These are phyloP conservation scores for Synergus laeviventris DNA, from an alignment of 2,888 invertebrate species.

Conservation along the genomic window DNA sequence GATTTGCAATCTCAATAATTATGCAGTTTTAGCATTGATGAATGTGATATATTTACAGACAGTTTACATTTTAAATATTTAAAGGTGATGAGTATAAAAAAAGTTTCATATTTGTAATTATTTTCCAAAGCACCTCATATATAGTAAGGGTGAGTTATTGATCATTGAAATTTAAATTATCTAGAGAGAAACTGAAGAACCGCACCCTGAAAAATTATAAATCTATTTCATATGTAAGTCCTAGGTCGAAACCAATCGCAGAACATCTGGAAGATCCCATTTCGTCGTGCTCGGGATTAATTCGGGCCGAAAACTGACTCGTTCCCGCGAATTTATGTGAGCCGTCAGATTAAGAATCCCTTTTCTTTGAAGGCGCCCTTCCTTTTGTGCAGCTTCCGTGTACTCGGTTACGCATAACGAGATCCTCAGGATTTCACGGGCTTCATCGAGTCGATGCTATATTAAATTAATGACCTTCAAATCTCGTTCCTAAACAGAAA, in stretches of 20 bases:
- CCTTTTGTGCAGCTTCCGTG: conserved; percentile 64
- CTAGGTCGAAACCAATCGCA: conserved; percentile 41
- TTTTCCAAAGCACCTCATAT: no score
- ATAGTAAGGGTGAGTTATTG: no score
- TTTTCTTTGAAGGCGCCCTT: conserved; percentile 54
- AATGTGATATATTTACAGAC: no score
- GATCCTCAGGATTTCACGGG: conserved; percentile 67
- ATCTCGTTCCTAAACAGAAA: conserved; percentile 6
- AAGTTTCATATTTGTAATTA: background rate
- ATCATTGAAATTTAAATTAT: background rate
- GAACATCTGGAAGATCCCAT: conserved; percentile 71
- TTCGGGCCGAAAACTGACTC: conserved; percentile 70
- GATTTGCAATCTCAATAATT: no score
- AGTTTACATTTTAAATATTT: no score
- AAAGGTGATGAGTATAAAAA: background rate
- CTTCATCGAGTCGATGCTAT: conserved; percentile 29
- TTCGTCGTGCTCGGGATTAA: conserved; percentile 68
- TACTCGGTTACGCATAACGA: conserved; percentile 72
- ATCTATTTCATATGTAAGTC: conserved; percentile 40
- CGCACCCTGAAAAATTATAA: conserved; percentile 10
- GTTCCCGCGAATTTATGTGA: conserved; percentile 74
- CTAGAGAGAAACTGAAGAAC: background rate
- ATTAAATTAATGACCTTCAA: conserved; percentile 21
- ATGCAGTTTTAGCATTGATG: no score
- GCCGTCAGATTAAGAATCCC: conserved; percentile 71